phyloP scores from a whole-genome alignment of 2,888 invertebrate genomes.

The Caenorhabditis japonica region DNA sequence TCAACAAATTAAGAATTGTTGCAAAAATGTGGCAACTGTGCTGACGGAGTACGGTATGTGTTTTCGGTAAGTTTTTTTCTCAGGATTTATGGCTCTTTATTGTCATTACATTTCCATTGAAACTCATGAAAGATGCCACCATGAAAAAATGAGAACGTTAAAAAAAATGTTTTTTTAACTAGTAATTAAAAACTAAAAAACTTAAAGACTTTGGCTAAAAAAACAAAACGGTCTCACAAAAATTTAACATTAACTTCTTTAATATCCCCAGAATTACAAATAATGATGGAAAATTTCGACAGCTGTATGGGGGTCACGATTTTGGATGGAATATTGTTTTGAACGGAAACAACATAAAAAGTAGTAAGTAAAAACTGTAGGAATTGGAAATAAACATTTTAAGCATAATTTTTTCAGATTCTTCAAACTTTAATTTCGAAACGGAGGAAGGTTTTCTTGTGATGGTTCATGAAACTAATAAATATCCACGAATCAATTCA shows the following conservation, averaged over 20 bases:
- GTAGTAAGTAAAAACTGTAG: neutral
- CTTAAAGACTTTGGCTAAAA: no score
- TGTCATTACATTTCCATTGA: no score
- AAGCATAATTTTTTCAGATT: neutral
- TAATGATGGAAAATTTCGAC: slow-evolving; percentile 29
- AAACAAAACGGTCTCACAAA: no score
- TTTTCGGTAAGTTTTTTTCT: slow-evolving; percentile 44
- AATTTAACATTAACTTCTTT: no score
- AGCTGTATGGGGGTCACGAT: slow-evolving; percentile 60
- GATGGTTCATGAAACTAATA: slow-evolving; percentile 50
- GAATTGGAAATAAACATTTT: neutral
- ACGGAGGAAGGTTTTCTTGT: slow-evolving; percentile 56
- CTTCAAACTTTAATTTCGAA: neutral
- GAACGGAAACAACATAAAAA: slow-evolving; percentile 39
- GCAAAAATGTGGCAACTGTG: slow-evolving; percentile 38
- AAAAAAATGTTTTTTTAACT: no score
- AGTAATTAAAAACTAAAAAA: no score
- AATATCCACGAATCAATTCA: slow-evolving; percentile 52
- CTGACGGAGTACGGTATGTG: slow-evolving; percentile 63
- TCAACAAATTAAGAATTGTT: slow-evolving; percentile 53
- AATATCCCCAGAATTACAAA: slow-evolving; percentile 58
- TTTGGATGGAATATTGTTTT: slow-evolving; percentile 64
- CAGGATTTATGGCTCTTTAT: no score
- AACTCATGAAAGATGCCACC: no score
- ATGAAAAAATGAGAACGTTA: no score